Conservation (phyloP, 2,888 invertebrate species). For the Apoda limacodes region DNA sequence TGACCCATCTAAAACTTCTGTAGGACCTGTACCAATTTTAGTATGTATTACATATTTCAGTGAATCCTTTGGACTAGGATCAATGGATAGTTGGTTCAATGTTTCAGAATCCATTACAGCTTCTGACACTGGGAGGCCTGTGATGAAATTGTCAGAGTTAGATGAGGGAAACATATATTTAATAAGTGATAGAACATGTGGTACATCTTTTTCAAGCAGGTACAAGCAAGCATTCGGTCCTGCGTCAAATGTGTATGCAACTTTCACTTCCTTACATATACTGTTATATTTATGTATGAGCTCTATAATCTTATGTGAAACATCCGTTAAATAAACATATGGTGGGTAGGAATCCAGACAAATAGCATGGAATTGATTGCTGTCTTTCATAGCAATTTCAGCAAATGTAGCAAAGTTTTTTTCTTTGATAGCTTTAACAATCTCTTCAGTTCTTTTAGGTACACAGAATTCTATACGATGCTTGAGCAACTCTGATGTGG, state of each 20-base stretch:
- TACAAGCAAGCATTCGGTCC: conserved; percentile 97
- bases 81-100: conserved; percentile 34
- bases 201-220: conserved; percentile 80
- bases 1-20: conserved; percentile 44
- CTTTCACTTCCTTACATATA: conserved; percentile 71
- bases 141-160: conserved; percentile 36
- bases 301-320: conserved; percentile 82
- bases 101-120: conserved; percentile 24
- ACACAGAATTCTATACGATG: conserved; percentile 80
- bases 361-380: conserved; percentile 96
- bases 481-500: conserved; percentile 86
- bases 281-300: conserved; percentile 88
- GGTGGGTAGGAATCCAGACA: conserved; percentile 96
- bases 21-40: conserved; percentile 84
- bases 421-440: conserved; percentile 67
- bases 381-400: conserved; percentile 96
- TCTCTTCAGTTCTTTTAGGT: conserved; percentile 73
- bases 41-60: conserved; percentile 89
- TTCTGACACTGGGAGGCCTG: conserved; percentile 30
- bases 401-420: conserved; percentile 88
- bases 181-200: conserved; percentile 75
- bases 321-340: conserved; percentile 90
- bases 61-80: conserved; percentile 59
- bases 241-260: conserved; percentile 98
- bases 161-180: conserved; percentile 79